Conservation (phyloP, 2,888 invertebrate genomes). For the Lepidochrysops patricia region DNA sequence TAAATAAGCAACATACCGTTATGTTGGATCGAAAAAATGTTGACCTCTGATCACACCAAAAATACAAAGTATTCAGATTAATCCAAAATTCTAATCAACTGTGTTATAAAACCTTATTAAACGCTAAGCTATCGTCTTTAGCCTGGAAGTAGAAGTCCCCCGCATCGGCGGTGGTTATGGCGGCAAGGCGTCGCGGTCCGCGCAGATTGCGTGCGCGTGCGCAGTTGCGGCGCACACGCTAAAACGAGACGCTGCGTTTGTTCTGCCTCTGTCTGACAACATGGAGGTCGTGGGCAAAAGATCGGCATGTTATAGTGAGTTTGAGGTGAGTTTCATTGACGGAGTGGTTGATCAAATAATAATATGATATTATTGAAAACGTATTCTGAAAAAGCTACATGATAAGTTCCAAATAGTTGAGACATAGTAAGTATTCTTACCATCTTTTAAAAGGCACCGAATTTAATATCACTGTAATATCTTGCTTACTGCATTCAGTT, state of each 20-base stretch:
- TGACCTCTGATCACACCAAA: too few species aligned
- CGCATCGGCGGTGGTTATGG: conserved; percentile 90
- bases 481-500: too few species aligned
- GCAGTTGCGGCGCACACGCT: conserved; percentile 79
- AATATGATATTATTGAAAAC: too few species aligned
- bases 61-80: too few species aligned
- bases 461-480: too few species aligned
- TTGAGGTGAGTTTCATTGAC: conserved; percentile 65
- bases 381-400: too few species aligned
- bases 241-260: conserved; percentile 76
- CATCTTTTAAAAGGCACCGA: too few species aligned
- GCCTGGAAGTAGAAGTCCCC: conserved; percentile 81
- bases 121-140: conserved; percentile 4
- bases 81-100: too few species aligned
- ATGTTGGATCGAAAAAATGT: too few species aligned
- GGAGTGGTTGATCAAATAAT: neutral
- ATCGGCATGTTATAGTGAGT: conserved; percentile 57
- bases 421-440: too few species aligned
- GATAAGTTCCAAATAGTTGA: too few species aligned
- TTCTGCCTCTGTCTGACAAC: conserved; percentile 77
- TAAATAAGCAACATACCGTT: too few species aligned
- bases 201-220: conserved; percentile 76
- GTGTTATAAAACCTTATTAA: neutral
- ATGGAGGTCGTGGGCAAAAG: conserved; percentile 78
- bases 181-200: conserved; percentile 80